Conservation (phyloP, 2,113 vertebrate genomes). For the Larimichthys polyactis region DNA sequence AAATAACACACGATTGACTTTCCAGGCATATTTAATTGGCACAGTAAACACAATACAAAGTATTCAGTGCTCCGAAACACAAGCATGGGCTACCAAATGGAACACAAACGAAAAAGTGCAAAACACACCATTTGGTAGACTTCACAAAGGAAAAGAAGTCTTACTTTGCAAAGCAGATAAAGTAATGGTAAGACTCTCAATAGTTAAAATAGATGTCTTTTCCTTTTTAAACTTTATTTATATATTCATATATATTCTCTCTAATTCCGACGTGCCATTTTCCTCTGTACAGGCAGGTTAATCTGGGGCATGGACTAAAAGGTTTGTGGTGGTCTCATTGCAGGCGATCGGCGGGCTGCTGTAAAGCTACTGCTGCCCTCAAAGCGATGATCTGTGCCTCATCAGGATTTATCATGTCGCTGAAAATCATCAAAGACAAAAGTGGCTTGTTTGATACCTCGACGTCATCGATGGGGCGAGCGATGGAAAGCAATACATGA, state of each 20-base stretch:
- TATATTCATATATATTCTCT: conserved; percentile 85
- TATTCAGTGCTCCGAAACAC: conserved; percentile 86
- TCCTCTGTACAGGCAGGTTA: conserved; percentile 78
- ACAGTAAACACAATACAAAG: conserved; percentile 88
- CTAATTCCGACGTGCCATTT: conserved; percentile 69
- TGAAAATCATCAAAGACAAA: background rate
- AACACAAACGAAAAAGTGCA: conserved; percentile 82
- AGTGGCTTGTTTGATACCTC: conserved; percentile 3
- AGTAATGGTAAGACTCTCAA: conserved; percentile 76
- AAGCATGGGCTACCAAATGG: conserved; percentile 82
- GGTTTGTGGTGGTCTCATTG: conserved; percentile 35
- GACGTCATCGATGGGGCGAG: conserved; percentile 16
- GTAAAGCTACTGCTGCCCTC: conserved; percentile 25
- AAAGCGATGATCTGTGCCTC: conserved; percentile 17
- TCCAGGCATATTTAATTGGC: conserved; percentile 87
- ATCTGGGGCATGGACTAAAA: conserved; percentile 38
- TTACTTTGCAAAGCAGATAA: conserved; percentile 82
- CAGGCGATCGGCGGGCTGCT: conserved; percentile 16
- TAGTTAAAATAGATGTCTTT: conserved; percentile 85
- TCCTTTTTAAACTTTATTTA: conserved; percentile 82
- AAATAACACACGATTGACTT: conserved; percentile 33
- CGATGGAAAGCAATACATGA: background rate
- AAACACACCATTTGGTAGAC: conserved; percentile 84
- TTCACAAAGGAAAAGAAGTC: conserved; percentile 76
- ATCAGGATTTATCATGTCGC: conserved; percentile 5